Evolutionary conservation across 1,140 invertebrate genomes (phyloP), one percentile per base, ranked within the genome.

Genomic region (Drosophila varians): DNA sequence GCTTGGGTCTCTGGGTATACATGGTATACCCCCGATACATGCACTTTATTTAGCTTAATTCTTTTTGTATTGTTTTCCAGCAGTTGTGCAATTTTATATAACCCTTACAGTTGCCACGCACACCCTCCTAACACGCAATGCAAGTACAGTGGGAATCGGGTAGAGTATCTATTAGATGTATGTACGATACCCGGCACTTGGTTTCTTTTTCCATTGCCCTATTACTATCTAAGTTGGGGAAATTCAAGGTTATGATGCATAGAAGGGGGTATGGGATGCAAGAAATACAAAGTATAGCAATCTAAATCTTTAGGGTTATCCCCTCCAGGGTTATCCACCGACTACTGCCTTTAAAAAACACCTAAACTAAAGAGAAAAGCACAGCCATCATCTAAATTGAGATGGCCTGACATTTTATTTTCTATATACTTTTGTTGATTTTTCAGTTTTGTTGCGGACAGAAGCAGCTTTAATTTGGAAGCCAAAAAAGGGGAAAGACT

Each of bases 391-490:
- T 23, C 28, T 51, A 55, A 66, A 66, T 66, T 66, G 62, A 36
- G 25, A 34, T 72, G 69, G 69, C 69, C 68, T 72, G 69, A 72
- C 56, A 72, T 54, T 72, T 72, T 61, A 72, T 54, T 72, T 72
- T 61, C 61, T 48, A 40, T 3, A 47, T 3, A 42, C 6, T 19
- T 19, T 42, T 5, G 28, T 4, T 31, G 2, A 21, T 21, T 38
- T 36, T 12, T 36, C 3, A 12, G 3, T 36, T 0, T 36, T n/a
- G 3, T 49, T 26, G 26, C 45, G 60, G 51, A 38, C 8, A 42
- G 23, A 7, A 19, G 36, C 8, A 9, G 23, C 11, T 43, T 55
- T 46, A 45, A 54, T 54, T 54, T 46, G 2, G 7, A 54, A 36
- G 34, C 34, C n/a, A 36, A 12, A 14, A n/a, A 12, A 4, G 52